phyloP scores from a whole-genome alignment of 2,797 vertebrate genomes.

The Anguilla obscura region DNA sequence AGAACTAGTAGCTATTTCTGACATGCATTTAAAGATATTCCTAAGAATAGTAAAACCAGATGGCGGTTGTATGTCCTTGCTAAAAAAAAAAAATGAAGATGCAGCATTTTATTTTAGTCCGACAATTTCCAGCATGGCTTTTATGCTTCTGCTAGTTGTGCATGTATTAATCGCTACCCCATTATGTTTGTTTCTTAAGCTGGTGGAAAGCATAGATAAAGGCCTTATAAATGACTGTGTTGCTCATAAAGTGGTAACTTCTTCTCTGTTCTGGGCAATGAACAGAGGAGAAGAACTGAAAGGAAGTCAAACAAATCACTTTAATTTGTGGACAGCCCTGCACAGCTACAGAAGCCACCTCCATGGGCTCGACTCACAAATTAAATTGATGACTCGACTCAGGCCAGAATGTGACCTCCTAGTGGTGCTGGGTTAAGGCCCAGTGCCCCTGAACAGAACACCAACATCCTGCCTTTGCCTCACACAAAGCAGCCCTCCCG shows the following conservation, averaged over 20 bases:
- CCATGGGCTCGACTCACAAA: not conserved
- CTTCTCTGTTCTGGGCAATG: not conserved
- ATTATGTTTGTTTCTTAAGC: not conserved
- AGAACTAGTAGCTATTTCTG: not conserved
- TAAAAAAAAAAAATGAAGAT: not conserved
- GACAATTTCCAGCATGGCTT: not conserved
- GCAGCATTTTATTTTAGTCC: not conserved
- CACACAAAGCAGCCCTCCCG: not conserved
- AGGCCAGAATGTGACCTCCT: conserved; percentile 19
- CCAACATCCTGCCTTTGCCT: not conserved
- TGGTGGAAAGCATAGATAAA: not conserved
- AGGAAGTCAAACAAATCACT: not conserved
- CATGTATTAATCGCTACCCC: not conserved
- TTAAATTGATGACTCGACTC: not conserved
- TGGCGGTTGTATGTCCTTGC: not conserved
- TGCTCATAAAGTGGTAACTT: not conserved
- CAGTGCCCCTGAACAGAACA: conserved; percentile 2
- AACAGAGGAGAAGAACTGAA: not conserved
- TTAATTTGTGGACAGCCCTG: not conserved
- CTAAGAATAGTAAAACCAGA: not conserved
- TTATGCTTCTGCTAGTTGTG: not conserved
- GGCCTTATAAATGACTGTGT: not conserved
- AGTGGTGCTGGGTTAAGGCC: not conserved
- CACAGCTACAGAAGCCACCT: not conserved
- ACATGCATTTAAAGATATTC: not conserved